Base-by-base conservation (phyloP, 2,888 invertebrate species). In the Melieria crassipennis region DNA sequence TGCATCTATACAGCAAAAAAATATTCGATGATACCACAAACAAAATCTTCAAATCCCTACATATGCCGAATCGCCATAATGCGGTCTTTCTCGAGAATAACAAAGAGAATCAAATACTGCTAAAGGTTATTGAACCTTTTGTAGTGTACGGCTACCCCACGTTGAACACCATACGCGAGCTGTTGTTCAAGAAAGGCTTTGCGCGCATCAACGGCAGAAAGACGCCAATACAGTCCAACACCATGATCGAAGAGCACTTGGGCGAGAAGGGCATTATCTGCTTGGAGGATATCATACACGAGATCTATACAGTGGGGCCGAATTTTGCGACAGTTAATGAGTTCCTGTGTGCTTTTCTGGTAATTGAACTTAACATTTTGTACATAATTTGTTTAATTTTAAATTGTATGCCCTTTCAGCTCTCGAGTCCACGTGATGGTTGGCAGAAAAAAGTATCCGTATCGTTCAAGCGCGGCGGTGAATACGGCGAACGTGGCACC, bases 211-310 rank as follows among this genome's bases (percentile, higher is more conserved):
- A 84, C 43, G 81, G 80, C 45, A 87, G 84, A 60, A 86, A 85
- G 71, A 83, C 83, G 0, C 79, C 86, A 1, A 87, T 87, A 61
- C 85, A 85, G 70, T 87, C 87, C 0, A 87, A 87, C 73, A 84
- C 85, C 3, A 79, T 86, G 82, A 83, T 87, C 13, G 87, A 87
- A 73, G 83, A 87, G 56, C 77, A 84, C 4, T 75, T 87, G 43
- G 87, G 87, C 4, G 79, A 83, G 0, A 79, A 84, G 70, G 87
- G 87, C 10, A 82, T 87, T 1, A 87, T 87, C 64, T 87, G 87
- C 72, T 78, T 87, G 73, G 87, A 87, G 71, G 87, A 87, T 75
- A 84, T 87, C 30, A 85, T 87, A 9, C 87, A 87, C 71, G 87
- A 87, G 75, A 81, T 87, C 10, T 85, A 79, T 48, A 86, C 86